Conservation (phyloP, 2,797 vertebrate genomes). For the Hydrocynus forskahlii region DNA sequence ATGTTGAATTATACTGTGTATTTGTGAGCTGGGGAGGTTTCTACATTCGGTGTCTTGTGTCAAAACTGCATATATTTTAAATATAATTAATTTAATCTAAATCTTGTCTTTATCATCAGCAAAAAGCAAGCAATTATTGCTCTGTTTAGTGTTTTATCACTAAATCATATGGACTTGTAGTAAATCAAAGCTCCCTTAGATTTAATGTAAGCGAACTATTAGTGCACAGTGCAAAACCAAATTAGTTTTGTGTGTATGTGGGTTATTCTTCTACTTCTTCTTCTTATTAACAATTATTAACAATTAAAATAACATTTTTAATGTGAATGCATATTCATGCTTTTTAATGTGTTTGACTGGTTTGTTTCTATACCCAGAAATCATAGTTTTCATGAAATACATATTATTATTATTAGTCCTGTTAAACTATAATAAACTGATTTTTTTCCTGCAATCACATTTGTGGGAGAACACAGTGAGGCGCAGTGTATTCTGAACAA, state of each 20-base stretch:
- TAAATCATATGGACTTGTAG: constrained; percentile 31
- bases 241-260: too few relatives aligned
- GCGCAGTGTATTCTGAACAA: constrained; percentile 59
- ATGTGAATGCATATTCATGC: constrained; percentile 59
- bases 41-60: too few relatives aligned
- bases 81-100: background rate
- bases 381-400: constrained; percentile 71
- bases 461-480: constrained; percentile 67
- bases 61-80: too few relatives aligned
- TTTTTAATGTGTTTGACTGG: constrained; percentile 70
- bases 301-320: constrained; percentile 60
- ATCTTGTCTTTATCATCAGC: background rate
- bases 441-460: constrained; percentile 62
- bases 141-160: background rate
- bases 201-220: too few relatives aligned
- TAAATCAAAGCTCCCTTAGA: too few relatives aligned
- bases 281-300: background rate
- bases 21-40: too few relatives aligned
- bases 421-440: constrained; percentile 71
- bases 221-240: too few relatives aligned
- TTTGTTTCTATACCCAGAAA: constrained; percentile 69
- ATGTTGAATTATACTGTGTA: too few relatives aligned
- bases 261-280: too few relatives aligned
- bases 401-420: constrained; percentile 65
- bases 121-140: too few relatives aligned